Conservation (phyloP, 2,797 vertebrate species). For the Amniataba percoides region DNA sequence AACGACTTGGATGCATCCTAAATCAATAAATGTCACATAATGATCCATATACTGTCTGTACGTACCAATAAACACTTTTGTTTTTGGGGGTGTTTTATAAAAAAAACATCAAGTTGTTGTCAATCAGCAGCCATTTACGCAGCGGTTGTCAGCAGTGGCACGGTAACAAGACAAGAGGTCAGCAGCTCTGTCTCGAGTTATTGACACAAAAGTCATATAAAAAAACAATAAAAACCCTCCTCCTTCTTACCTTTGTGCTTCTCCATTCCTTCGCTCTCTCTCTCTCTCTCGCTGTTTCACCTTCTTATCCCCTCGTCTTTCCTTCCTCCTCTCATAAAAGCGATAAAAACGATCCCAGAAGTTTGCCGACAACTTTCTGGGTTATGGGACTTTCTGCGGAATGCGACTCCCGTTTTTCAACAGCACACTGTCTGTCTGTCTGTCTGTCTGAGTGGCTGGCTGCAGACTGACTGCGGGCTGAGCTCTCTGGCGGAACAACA, state of each 20-base stretch:
- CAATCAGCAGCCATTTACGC: not conserved
- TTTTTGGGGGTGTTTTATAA: not conserved
- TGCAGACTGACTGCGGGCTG: conserved; percentile 24
- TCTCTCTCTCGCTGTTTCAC: conserved; percentile 54
- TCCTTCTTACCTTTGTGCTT: conserved; percentile 85
- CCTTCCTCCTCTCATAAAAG: conserved; percentile 59
- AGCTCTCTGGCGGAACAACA: conserved; percentile 59
- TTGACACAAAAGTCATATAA: not conserved
- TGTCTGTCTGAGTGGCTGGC: too few species aligned
- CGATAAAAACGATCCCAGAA: conserved; percentile 53
- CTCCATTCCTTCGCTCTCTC: conserved; percentile 84
- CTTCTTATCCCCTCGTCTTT: conserved; percentile 15
- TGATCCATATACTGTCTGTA: not conserved
- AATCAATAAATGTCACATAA: not conserved
- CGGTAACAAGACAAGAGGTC: not conserved
- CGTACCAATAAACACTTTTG: accelerated
- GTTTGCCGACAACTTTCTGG: conserved; percentile 34
- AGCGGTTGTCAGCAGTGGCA: conserved; percentile 1
- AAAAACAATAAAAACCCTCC: not conserved
- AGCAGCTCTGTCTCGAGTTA: conserved; percentile 7
- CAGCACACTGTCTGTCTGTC: conserved; percentile 27
- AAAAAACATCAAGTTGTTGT: not conserved
- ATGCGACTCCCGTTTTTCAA: conserved; percentile 45
- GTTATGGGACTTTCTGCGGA: conserved; percentile 43
- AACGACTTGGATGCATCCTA: not conserved